phyloP scores from a whole-genome alignment of 2,888 invertebrate species.

The Phaonia tiefii region DNA sequence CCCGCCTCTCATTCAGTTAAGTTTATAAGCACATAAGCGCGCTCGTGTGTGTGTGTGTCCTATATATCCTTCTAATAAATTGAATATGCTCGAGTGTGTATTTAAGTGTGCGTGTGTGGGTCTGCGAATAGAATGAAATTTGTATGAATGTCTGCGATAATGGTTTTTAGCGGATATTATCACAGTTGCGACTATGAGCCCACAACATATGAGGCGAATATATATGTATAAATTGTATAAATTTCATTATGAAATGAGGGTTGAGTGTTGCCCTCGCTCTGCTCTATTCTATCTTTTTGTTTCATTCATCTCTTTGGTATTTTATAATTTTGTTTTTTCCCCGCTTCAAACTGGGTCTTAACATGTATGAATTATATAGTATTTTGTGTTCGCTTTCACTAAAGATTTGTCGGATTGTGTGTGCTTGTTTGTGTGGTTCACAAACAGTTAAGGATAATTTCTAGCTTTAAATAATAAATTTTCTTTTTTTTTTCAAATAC shows the following conservation, averaged over 20 bases:
- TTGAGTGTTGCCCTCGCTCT: not conserved
- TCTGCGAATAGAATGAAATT: conserved; percentile 32
- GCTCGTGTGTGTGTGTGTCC: not conserved
- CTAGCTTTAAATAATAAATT: conserved; percentile 33
- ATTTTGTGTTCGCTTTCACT: not conserved
- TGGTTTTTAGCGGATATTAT: conserved; percentile 49
- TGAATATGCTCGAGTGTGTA: not conserved
- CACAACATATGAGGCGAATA: conserved; percentile 34
- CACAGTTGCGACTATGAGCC: conserved; percentile 39
- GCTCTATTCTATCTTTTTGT: not conserved
- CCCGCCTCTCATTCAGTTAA: not conserved
- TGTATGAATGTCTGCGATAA: conserved; percentile 57
- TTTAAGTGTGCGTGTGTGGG: not conserved
- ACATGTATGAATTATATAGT: conserved; percentile 21
- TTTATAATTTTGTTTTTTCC: not conserved
- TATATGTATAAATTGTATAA: conserved; percentile 55
- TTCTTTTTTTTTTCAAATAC: not conserved
- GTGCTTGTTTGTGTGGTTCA: conserved; percentile 20
- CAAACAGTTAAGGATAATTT: conserved; percentile 33
- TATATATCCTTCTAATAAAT: not conserved
- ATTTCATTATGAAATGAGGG: conserved; percentile 46
- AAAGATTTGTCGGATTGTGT: not conserved
- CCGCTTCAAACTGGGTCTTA: not conserved
- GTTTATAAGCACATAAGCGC: not conserved
- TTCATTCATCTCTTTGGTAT: not conserved